phyloP scores from a whole-genome alignment of 1,140 invertebrate species.

The Elymnias hypermnestra region DNA sequence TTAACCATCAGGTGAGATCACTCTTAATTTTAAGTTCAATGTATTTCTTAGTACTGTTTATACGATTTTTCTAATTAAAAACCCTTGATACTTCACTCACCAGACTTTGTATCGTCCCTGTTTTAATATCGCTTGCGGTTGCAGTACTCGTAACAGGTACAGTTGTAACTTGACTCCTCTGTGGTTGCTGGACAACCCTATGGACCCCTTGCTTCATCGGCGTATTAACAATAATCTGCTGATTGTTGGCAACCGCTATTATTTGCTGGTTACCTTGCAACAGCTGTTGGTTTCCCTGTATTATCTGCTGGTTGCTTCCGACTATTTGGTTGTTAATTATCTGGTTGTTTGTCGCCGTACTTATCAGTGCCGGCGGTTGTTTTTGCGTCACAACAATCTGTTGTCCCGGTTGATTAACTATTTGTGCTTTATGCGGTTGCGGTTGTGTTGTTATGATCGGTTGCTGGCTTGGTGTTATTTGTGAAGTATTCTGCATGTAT shows the following conservation, averaged over 20 bases:
- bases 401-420: constrained; percentile 53
- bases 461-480: constrained; percentile 68
- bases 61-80: no score
- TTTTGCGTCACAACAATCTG: constrained; percentile 66
- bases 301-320: constrained; percentile 42
- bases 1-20: no score
- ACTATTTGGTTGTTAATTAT: constrained; percentile 37
- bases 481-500: constrained; percentile 50
- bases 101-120: constrained; percentile 35
- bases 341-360: constrained; percentile 46
- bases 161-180: constrained; percentile 41
- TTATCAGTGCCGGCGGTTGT: constrained; percentile 54
- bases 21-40: no score
- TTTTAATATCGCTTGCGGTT: constrained; percentile 31
- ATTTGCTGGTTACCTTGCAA: constrained; percentile 59
- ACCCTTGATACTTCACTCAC: no score
- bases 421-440: constrained; percentile 68
- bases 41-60: no score
- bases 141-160: constrained; percentile 20
- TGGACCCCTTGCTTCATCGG: constrained; percentile 48
- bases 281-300: constrained; percentile 56
- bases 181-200: constrained; percentile 47
- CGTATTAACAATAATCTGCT: constrained; percentile 60
- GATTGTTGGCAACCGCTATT: constrained; percentile 58
- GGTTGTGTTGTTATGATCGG: constrained; percentile 70